These are phyloP conservation scores for Drosophila mettleri DNA, from an alignment of 2,888 invertebrate species.

Conservation along the genomic window DNA sequence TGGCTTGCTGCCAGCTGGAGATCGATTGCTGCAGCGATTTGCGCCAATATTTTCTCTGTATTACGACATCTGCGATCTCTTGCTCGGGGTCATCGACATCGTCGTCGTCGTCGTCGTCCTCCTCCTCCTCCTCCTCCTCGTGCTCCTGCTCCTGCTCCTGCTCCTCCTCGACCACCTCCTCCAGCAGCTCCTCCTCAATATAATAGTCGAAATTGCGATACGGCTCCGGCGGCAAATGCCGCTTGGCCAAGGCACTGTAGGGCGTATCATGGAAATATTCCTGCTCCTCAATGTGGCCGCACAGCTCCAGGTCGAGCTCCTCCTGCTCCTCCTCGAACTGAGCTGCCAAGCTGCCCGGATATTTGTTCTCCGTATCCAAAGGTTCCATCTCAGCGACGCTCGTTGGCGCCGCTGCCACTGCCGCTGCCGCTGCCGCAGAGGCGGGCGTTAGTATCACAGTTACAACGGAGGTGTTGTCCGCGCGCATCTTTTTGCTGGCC, in stretches of 20 bases:
- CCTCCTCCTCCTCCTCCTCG: background rate
- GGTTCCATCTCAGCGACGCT: conserved; percentile 24
- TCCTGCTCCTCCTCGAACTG: conserved; percentile 33
- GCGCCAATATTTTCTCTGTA: conserved; percentile 53
- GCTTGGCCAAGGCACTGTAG: conserved; percentile 80
- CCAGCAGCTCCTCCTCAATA: conserved; percentile 61
- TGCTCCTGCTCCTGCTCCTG: conserved; percentile 23
- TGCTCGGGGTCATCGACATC: background rate
- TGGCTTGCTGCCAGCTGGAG: conserved; percentile 30
- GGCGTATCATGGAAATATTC: conserved; percentile 64
- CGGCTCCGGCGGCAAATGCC: conserved; percentile 78
- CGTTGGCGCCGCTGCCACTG: background rate
- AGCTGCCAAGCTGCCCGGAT: conserved; percentile 29
- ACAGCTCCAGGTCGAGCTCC: conserved; percentile 20
- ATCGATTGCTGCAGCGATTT: conserved; percentile 43
- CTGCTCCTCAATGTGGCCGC: conserved; percentile 51
- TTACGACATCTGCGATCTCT: background rate
- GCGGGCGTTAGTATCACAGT: conserved; percentile 88
- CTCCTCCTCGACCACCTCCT: conserved; percentile 21
- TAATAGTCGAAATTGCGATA: conserved; percentile 80
- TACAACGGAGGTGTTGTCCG: conserved; percentile 98
- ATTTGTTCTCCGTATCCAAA: conserved; percentile 60
- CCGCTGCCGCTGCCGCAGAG: conserved; percentile 15
- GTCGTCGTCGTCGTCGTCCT: background rate
- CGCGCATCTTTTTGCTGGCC: conserved; percentile 93